Base-by-base conservation (phyloP, 2,113 vertebrate species). In the Trichechus manatus region DNA sequence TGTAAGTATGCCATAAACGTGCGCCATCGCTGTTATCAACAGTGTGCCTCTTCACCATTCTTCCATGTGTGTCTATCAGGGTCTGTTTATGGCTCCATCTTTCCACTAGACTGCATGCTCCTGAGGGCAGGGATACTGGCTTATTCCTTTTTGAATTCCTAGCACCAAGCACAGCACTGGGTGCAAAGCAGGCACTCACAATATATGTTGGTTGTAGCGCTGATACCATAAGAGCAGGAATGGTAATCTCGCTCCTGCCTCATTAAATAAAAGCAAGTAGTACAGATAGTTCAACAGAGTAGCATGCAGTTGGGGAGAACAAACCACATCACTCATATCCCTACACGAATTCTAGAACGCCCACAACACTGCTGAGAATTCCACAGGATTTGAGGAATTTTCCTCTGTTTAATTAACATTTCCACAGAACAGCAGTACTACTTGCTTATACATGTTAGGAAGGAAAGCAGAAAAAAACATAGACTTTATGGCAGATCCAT, bases 351-450 rank as follows among this genome's bases (percentile, higher is more conserved):
- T 75, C 93, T 44, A 80, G 22, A 93, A 19, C 0, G 1, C 39
- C 84, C 29, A 83, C 14, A 8, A n/a, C 61, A 66, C 2, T 42
- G 47, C 63, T 70, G 63, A 75, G 59, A 93, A 88, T 53, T 31
- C 75, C 70, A 89, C 39, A 83, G 14, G 23, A 72, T 27, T 72
- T 93, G 56, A 78, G 64, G 78, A 33, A n/a, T 50, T 42, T 42
- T 56, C 70, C 79, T 80, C 59, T 92, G 56, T 66, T 91, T 66
- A 80, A 85, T 87, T 72, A 83, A 92, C 42, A 87, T 70, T 91
- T 93, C 64, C 50, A 82, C 47, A 36, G 9, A 81, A 80, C n/a
- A 82, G 47, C 66, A 91, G 25, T 29, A 84, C 66, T 88, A 75
- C 22, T 47, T 53, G 47, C 64, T 86, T 86, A 78, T 39, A 63